A percentile compares a stretch with the other conserved stretches of the same genome.
Conservation (phyloP, 2,888 invertebrate species). For the Xestia ashworthii region DNA sequence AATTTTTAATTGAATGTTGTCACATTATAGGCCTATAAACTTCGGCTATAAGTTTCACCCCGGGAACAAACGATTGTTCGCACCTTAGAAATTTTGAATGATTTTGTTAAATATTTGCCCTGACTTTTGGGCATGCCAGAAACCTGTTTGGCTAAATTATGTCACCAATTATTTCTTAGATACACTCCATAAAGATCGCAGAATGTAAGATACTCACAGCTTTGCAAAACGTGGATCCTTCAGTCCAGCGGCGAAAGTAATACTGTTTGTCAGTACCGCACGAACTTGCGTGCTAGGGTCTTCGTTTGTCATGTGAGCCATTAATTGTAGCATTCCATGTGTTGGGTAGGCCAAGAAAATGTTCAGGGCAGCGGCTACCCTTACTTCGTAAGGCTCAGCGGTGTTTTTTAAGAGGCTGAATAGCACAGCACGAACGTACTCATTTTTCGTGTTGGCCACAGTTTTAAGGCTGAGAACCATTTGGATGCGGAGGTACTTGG, state of each 20-base stretch:
- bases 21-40: background rate
- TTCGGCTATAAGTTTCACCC: too few species aligned
- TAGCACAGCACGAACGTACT: slow-evolving; percentile 89
- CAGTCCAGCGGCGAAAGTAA: slow-evolving; percentile 89
- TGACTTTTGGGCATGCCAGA: too few species aligned
- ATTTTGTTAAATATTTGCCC: too few species aligned
- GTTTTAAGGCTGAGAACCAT: slow-evolving; percentile 91
- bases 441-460: slow-evolving; percentile 87
- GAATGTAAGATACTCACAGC: slow-evolving; percentile 85
- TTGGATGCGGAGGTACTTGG: slow-evolving; percentile 91
- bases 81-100: too few species aligned
- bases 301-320: slow-evolving; percentile 92
- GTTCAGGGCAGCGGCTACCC: slow-evolving; percentile 91
- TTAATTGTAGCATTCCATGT: slow-evolving; percentile 91
- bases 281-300: slow-evolving; percentile 92
- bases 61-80: too few species aligned
- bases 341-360: slow-evolving; percentile 92
- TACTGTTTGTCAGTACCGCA: slow-evolving; percentile 91
- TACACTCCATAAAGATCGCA: background rate
- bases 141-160: background rate
- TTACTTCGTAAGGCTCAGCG: slow-evolving; percentile 92
- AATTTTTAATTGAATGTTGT: background rate
- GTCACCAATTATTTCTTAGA: background rate
- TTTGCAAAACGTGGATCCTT: slow-evolving; percentile 80
- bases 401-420: slow-evolving; percentile 92